phyloP scores from a whole-genome alignment of 2,888 invertebrate genomes.

The Dolichopus griseipennis region DNA sequence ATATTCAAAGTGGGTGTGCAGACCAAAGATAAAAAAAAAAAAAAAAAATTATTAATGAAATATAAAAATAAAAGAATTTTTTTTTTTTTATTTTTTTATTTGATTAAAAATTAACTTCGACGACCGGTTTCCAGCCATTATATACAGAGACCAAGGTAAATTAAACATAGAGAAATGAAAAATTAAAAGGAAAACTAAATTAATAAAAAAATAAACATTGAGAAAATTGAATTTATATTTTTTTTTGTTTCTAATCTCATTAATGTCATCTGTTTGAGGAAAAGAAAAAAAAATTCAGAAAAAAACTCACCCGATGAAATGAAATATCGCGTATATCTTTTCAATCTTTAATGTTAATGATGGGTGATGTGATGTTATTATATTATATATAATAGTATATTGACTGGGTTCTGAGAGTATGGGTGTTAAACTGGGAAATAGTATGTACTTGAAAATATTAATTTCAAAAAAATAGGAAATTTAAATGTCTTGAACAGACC shows the following conservation, averaged over 20 bases:
- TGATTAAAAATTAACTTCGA: slow-evolving; percentile 1
- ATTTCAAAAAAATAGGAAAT: background rate
- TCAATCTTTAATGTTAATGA: too few relatives aligned
- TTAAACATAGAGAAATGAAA: background rate
- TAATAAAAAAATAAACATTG: background rate
- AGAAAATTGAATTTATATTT: background rate
- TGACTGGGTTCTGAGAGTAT: too few relatives aligned
- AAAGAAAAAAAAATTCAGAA: background rate
- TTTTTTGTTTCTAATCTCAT: background rate
- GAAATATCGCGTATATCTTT: background rate
- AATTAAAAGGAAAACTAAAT: background rate
- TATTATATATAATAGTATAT: too few relatives aligned
- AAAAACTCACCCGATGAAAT: background rate
- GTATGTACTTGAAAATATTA: background rate
- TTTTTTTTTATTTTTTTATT: background rate
- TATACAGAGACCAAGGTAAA: background rate
- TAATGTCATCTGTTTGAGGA: background rate
- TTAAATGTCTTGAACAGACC: background rate
- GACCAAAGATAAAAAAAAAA: slow-evolving; percentile 10
- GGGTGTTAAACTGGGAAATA: too few relatives aligned
- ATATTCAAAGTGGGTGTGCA: slow-evolving; percentile 9
- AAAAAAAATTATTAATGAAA: background rate
- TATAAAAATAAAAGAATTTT: background rate
- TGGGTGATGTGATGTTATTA: too few relatives aligned
- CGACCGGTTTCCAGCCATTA: too few relatives aligned